phyloP scores from a whole-genome alignment of 2,888 invertebrate species.

The Thelaira solivaga region DNA sequence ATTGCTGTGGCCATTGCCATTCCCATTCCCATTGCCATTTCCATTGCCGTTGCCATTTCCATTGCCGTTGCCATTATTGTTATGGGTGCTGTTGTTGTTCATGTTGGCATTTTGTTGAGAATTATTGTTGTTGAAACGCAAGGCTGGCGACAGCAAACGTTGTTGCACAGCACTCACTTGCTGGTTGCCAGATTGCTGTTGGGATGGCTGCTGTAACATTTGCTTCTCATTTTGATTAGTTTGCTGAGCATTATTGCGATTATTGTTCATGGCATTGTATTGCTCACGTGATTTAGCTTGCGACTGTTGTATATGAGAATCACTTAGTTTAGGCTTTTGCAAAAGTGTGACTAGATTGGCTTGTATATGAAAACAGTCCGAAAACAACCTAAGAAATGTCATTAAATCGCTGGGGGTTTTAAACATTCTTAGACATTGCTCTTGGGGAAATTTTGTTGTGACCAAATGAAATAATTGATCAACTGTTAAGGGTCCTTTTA shows the following conservation, averaged over 20 bases:
- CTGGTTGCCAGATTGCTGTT: conserved; percentile 31
- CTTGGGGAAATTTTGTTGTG: conserved; percentile 85
- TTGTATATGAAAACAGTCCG: conserved; percentile 96
- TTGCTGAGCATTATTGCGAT: conserved; percentile 68
- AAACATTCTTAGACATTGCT: conserved; percentile 90
- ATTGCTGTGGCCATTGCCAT: conserved; percentile 62
- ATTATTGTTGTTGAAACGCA: conserved; percentile 66
- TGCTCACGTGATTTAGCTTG: conserved; percentile 76
- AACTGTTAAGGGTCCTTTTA: conserved; percentile 89
- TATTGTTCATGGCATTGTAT: conserved; percentile 74
- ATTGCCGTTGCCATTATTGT: too few relatives aligned
- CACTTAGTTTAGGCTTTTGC: conserved; percentile 85
- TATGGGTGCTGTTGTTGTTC: conserved; percentile 65
- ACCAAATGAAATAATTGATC: conserved; percentile 92
- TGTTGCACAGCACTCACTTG: conserved; percentile 70
- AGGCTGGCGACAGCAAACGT: conserved; percentile 71
- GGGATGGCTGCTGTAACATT: too few relatives aligned
- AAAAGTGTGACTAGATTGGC: conserved; percentile 92
- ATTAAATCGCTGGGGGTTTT: conserved; percentile 93
- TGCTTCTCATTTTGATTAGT: conserved; percentile 61
- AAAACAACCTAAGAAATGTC: conserved; percentile 93
- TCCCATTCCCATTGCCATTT: too few relatives aligned
- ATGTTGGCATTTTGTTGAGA: conserved; percentile 57
- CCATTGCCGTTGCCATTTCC: too few relatives aligned
- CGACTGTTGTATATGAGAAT: conserved; percentile 77